Base-by-base conservation (phyloP, 2,888 invertebrate genomes). In the Ormyrus labotus region DNA sequence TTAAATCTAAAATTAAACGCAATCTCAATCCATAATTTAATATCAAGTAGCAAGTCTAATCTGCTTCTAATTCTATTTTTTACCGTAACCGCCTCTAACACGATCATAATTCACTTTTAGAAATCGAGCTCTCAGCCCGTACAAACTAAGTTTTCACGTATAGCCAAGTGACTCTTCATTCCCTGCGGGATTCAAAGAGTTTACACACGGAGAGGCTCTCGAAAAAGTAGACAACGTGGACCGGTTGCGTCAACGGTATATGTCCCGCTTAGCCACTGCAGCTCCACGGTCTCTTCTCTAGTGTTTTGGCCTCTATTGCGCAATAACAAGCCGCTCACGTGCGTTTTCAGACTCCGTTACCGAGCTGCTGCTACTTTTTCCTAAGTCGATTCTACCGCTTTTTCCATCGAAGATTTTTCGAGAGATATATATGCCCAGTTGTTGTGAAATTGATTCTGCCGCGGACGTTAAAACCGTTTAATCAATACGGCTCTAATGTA, bases 251-350 rank as follows among this genome's bases (percentile, higher is more conserved):
- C 72, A 65, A 19, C 71, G 70, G 71, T 78, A 78, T 53, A 51
- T 67, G 48, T 58, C 55, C 60, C 51, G 53, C 64, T 70, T 65
- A 11, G 6, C 55, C 9, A 47, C 55, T 48, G 73, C 73, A 65
- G 57, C 55, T 45, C 9, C 47, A 45, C 10, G 34, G 34, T 34
- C 34, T 34, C 34, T 34, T 34, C 34, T 34, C 34, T 34, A 50
- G 53, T 72, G 63, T 74, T 79, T 79, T 55, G 69, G 67, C 63
- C 64, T 61, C 67, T 53, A 53, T 79, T 79, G 73, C 79, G 72
- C 73, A 79, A 78, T 70, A 72, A 63, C 57, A 50, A 58, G 13
- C 57, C 69, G 69, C 73, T 79, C 63, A 79, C 68, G 69, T 79
- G 69, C 63, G 55, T 65, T 60, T 65, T 34, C 34, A n/a, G 47